These are phyloP conservation scores for Leucania comma DNA, from an alignment of 2,888 invertebrate species.

Conservation along the genomic window DNA sequence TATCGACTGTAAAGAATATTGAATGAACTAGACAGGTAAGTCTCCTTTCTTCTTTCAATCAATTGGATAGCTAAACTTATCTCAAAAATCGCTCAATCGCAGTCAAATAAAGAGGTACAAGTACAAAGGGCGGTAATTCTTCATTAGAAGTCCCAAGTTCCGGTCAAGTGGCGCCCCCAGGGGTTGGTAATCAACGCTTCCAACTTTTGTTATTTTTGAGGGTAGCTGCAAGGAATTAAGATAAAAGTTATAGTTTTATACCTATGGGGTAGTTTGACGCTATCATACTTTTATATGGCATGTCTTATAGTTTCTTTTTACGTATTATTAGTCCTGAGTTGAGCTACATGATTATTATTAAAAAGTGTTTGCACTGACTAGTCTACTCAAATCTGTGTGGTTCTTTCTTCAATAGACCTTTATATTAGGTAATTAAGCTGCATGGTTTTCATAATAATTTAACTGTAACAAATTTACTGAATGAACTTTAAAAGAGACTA, in stretches of 20 bases:
- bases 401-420: no score
- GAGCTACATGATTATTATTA: no score
- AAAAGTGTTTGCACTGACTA: no score
- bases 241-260: slow-evolving; percentile 51
- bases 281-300: neutral
- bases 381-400: no score
- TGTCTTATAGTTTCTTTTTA: neutral
- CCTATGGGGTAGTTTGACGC: neutral
- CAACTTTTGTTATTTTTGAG: slow-evolving; percentile 82
- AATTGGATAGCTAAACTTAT: slow-evolving; percentile 26
- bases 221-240: slow-evolving; percentile 61
- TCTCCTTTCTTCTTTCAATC: no score
- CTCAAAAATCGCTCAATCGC: slow-evolving; percentile 52
- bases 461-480: no score
- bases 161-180: slow-evolving; percentile 85
- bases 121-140: slow-evolving; percentile 86
- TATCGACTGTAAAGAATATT: neutral
- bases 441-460: no score
- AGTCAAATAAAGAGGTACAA: slow-evolving; percentile 67
- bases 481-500: no score
- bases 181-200: slow-evolving; percentile 85
- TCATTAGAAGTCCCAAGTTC: slow-evolving; percentile 84
- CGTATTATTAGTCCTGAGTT: no score
- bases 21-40: neutral
- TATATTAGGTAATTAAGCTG: no score